Percentiles rank a stretch among this genome's conserved stretches.
phyloP scores from a whole-genome alignment of 1,140 invertebrate species.

The Aphelinus certus region DNA sequence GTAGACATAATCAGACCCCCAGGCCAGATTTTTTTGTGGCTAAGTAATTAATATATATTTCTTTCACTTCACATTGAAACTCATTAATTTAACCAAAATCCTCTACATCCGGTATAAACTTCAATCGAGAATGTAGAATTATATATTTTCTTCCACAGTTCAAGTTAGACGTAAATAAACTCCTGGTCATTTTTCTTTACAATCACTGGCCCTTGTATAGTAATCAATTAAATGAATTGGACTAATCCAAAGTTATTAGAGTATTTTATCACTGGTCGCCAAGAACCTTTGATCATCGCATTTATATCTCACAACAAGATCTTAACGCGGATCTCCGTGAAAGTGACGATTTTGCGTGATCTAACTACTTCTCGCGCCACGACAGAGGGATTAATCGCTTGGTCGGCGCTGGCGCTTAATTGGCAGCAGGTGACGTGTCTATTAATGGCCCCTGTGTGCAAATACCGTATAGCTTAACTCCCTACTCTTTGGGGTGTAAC shows the following conservation, averaged over 20 bases:
- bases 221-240: constrained; percentile 17
- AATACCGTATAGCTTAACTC: neutral
- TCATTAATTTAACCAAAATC: no score
- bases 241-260: constrained; percentile 4
- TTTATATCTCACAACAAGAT: constrained; percentile 1
- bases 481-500: neutral
- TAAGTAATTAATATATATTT: no score
- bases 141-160: no score
- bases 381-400: constrained; percentile 26
- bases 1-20: no score
- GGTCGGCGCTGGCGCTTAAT: constrained; percentile 22
- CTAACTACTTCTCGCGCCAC: constrained; percentile 8
- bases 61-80: no score
- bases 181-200: constrained; percentile 11
- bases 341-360: constrained; percentile 31
- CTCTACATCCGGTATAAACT: no score
- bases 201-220: neutral
- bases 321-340: neutral
- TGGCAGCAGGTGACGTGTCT: constrained; percentile 49
- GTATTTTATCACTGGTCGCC: constrained; percentile 27
- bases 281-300: constrained; percentile 31
- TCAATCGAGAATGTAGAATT: no score
- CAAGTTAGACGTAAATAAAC: neutral
- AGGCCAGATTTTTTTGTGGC: no score
- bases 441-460: constrained; percentile 49